A percentile compares a stretch with the other conserved stretches of the same genome.
Conservation (phyloP, 92 coral and sea anemone species). For the Nematostella vectensis region DNA sequence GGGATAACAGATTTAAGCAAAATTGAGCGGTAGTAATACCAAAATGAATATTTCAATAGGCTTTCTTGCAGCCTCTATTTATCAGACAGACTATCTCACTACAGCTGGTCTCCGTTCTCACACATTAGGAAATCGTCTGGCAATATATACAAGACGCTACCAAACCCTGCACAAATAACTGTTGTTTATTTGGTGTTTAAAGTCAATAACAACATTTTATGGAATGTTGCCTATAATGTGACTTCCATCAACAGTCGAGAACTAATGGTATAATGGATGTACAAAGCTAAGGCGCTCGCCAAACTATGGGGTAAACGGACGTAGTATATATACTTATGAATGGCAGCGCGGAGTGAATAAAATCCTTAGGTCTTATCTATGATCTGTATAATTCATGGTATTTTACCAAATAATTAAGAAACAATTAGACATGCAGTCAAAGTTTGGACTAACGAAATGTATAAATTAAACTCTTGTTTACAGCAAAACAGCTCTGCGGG, state of each 20-base stretch:
- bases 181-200: conserved; percentile 27
- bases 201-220: conserved; percentile 24
- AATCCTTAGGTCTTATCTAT: conserved; percentile 10
- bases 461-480: too few relatives aligned
- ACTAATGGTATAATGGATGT: conserved; percentile 6
- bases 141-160: not conserved
- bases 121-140: too few relatives aligned
- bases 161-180: conserved; percentile 24
- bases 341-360: too few relatives aligned
- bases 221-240: conserved; percentile 30
- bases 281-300: too few relatives aligned
- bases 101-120: too few relatives aligned
- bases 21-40: not conserved
- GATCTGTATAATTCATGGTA: conserved; percentile 16
- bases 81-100: too few relatives aligned
- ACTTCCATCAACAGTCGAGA: conserved; percentile 13
- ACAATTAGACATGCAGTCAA: conserved; percentile 18
- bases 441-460: not conserved
- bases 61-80: not conserved
- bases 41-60: not conserved
- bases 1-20: not conserved
- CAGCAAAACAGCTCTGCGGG: too few relatives aligned
- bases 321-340: conserved; percentile 5
- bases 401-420: conserved; percentile 29
- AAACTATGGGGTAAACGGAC: not conserved